Base-by-base conservation (phyloP, 2,113 vertebrate genomes). In the Embiotoca jacksoni region DNA sequence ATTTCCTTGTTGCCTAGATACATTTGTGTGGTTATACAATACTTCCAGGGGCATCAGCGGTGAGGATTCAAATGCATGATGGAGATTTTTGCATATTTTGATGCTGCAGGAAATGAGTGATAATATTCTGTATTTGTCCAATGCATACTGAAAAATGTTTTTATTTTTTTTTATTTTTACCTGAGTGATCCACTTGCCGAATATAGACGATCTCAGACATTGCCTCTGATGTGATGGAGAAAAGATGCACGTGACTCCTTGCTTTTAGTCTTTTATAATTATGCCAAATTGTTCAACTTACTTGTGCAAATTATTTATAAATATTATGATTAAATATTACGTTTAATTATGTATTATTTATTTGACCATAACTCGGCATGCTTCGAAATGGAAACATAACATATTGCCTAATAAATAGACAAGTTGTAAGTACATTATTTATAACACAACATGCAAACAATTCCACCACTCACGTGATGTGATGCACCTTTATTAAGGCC, bases 161-260 rank as follows among this genome's bases (percentile, higher is more conserved):
- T 41, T 41, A 5, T 7, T 5, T 41, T 41, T 41, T 7, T 41
- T 41, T 8, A 6, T 7, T 41, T 7, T 7, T 5, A 7, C 6
- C 39, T 41, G 39, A 41, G 39, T 41, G 63, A 70, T 30, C 47
- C 44, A 16, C 39, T 23, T 47, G 1, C 3, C 30, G 1, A 33
- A 3, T 0, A 71, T 80, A 78, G 62, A 89, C 87, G 79, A 92
- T 89, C 90, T 92, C 1, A 60, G 64, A 4, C 15, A 23, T 75
- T 50, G 9, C 47, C 23, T 52, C 14, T 3, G 4, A 5, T 44
- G 32, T 32, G 16, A 2, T n/a, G 7, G 47, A 53, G 36, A 16
- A 64, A n/a, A 54, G 2, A 61, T 53, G 61, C 81, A 89, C 79
- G 79, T 89, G 83, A 78, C 70, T 47, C 31, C 15, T n/a, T 35